Percentiles rank a stretch among this genome's conserved stretches.
phyloP scores from a whole-genome alignment of 2,888 invertebrate species.

The Xestoiulus laeticollis region DNA sequence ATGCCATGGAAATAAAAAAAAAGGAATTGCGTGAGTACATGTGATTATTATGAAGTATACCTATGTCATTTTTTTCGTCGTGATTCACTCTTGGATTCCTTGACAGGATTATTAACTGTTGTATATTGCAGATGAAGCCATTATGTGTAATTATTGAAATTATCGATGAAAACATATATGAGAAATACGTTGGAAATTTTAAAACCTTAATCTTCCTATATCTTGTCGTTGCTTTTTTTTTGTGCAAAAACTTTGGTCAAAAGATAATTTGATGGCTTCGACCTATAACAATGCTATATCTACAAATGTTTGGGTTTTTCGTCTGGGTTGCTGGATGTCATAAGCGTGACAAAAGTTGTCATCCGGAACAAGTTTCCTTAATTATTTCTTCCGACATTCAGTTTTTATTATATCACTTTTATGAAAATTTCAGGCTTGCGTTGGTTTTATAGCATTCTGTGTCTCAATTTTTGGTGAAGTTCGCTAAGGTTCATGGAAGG shows the following conservation, averaged over 20 bases:
- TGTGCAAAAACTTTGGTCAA: not conserved
- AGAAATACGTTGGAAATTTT: not conserved
- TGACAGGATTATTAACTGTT: not conserved
- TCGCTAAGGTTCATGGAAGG: not conserved
- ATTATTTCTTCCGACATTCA: not conserved
- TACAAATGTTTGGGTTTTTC: not conserved
- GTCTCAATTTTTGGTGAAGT: not conserved
- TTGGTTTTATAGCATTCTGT: not conserved
- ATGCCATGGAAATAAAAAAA: not conserved
- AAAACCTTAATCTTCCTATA: not conserved
- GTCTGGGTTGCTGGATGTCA: not conserved
- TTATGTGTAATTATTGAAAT: not conserved
- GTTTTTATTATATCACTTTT: not conserved
- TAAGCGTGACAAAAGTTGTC: not conserved
- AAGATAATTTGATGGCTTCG: not conserved
- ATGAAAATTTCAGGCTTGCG: slow-evolving; percentile 8
- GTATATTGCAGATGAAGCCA: not conserved
- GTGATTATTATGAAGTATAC: not conserved
- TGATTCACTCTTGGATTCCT: not conserved
- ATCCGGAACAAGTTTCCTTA: not conserved
- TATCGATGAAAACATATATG: not conserved
- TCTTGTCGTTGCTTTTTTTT: not conserved
- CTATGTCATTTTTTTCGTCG: not conserved
- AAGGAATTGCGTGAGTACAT: not conserved
- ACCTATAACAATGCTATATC: not conserved